Evolutionary conservation across 2,113 vertebrate species (phyloP).

Genomic region (Craseonycteris thonglongyai): DNA sequence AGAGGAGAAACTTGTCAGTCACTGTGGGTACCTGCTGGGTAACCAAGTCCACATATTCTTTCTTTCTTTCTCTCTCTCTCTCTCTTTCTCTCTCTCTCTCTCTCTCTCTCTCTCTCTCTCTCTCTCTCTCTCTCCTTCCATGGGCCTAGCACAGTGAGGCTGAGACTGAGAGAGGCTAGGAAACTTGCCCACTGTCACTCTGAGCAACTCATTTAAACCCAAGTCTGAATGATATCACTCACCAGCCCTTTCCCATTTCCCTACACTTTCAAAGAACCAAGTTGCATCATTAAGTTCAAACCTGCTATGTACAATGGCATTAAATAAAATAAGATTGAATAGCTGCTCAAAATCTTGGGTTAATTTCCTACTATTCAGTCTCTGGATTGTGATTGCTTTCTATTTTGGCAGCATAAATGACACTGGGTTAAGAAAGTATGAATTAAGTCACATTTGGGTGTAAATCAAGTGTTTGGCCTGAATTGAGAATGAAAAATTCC

Average conservation of each 20-base stretch:
- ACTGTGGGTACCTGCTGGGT: not conserved
- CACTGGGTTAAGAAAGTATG: slow-evolving; percentile 35
- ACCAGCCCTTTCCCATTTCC: not conserved
- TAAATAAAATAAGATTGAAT: slow-evolving; percentile 18
- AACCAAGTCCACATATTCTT: not conserved
- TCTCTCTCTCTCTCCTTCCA: too few relatives aligned
- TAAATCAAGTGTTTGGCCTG: slow-evolving; percentile 26
- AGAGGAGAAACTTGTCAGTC: not conserved
- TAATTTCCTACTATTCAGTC: not conserved
- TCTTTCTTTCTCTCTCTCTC: too few relatives aligned
- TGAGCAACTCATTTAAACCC: not conserved
- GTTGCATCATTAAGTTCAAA: slow-evolving; percentile 27
- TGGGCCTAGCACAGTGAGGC: not conserved
- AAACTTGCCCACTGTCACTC: not conserved
- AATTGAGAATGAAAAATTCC: not conserved
- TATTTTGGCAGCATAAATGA: slow-evolving; percentile 13
- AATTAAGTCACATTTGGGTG: slow-evolving; percentile 35
- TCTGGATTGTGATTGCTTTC: not conserved
- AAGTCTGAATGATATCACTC: not conserved
- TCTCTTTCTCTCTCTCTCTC: too few relatives aligned
- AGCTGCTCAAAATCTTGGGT: not conserved
- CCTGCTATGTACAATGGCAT: slow-evolving; percentile 33
- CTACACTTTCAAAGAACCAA: slow-evolving; percentile 4
- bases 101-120: too few relatives aligned
- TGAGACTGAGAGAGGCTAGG: not conserved